phyloP scores from a whole-genome alignment of 92 coral and sea anemone species.

The Nematostella vectensis region DNA sequence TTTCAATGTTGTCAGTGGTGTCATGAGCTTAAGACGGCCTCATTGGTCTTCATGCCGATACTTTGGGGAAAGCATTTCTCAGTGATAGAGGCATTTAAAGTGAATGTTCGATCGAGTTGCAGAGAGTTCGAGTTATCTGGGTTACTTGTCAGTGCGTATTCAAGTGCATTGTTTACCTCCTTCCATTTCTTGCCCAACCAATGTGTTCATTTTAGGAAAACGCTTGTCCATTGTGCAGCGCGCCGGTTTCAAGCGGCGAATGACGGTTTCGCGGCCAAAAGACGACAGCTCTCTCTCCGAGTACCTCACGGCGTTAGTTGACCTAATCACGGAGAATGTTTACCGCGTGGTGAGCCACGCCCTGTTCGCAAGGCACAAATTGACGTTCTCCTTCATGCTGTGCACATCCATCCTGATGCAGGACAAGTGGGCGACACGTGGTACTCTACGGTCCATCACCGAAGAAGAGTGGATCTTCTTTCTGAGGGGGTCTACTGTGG shows the following conservation, averaged over 20 bases:
- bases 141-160: too few relatives aligned
- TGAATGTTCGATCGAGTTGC: too few relatives aligned
- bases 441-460: constrained; percentile 29
- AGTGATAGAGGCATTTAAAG: too few relatives aligned
- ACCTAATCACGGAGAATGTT: constrained; percentile 73
- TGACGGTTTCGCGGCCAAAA: constrained; percentile 39
- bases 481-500: constrained; percentile 75
- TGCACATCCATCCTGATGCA: constrained; percentile 70
- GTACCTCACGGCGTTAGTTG: constrained; percentile 72
- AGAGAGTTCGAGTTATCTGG: too few relatives aligned
- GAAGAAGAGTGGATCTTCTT: constrained; percentile 86
- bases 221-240: constrained; percentile 33
- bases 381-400: constrained; percentile 82
- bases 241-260: constrained; percentile 44
- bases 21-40: too few relatives aligned
- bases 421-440: constrained; percentile 15
- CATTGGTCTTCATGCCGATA: too few relatives aligned
- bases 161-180: too few relatives aligned
- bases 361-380: constrained; percentile 75
- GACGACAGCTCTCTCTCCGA: constrained; percentile 52
- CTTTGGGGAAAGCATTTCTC: too few relatives aligned
- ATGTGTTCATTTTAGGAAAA: constrained; percentile 15
- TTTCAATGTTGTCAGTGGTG: too few relatives aligned
- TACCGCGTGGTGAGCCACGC: constrained; percentile 88
- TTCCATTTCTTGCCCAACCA: too few relatives aligned